A percentile compares a stretch with the other conserved stretches of the same genome.
Evolutionary conservation across 2,113 vertebrate species (phyloP).

Genomic region (Crotalus tigris): DNA sequence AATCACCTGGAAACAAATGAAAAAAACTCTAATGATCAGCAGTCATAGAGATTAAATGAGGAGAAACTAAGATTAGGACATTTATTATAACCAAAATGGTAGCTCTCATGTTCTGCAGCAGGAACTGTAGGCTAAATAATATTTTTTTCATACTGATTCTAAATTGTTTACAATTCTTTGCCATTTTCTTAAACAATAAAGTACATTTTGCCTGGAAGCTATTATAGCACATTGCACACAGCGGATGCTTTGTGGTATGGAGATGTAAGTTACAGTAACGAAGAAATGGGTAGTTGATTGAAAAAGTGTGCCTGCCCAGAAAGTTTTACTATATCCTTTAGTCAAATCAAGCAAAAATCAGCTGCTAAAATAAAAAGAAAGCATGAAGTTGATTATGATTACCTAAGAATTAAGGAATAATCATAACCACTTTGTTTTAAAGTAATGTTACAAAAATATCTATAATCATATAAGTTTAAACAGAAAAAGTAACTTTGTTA

Average conservation of each 20-base stretch:
- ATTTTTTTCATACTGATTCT: background rate
- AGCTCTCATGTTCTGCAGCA: background rate
- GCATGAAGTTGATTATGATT: background rate
- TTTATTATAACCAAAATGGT: background rate
- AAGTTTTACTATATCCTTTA: background rate
- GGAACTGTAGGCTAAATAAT: background rate
- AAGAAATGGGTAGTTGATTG: background rate
- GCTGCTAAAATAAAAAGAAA: background rate
- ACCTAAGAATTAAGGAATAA: background rate
- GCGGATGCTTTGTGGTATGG: conserved; percentile 5
- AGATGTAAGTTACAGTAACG: background rate
- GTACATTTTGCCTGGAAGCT: conserved; percentile 8
- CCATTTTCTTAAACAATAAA: conserved; percentile 13
- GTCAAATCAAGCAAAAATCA: conserved; percentile 20
- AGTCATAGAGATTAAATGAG: background rate
- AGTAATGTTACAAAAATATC: background rate
- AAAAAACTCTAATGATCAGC: background rate
- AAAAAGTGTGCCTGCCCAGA: background rate
- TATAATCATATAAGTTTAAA: background rate
- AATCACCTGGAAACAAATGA: background rate
- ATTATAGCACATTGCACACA: conserved; percentile 12
- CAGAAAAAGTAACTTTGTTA: background rate
- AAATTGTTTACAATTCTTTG: background rate
- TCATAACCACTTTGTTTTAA: background rate
- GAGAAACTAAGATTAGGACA: background rate